Percentiles rank a stretch among this genome's conserved stretches.
Evolutionary conservation across 2,797 vertebrate genomes (phyloP).

Genomic region (Allobates femoralis): DNA sequence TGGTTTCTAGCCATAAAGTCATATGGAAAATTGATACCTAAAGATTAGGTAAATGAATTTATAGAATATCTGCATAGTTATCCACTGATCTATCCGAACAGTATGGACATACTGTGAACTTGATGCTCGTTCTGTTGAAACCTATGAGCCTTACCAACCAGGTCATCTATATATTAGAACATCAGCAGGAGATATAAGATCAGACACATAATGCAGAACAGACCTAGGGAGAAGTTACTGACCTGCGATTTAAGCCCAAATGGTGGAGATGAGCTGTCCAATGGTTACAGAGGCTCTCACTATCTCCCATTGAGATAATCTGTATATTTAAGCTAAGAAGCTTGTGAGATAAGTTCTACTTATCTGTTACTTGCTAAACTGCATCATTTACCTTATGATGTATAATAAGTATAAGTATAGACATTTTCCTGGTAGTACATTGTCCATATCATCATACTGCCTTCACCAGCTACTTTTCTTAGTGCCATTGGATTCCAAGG

Average conservation of each 20-base stretch:
- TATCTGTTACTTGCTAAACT: background rate
- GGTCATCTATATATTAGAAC: slow-evolving; percentile 9
- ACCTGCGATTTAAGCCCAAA: background rate
- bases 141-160: background rate
- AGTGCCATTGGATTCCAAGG: no score
- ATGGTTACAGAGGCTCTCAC: background rate
- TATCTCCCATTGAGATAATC: background rate
- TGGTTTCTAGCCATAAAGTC: background rate
- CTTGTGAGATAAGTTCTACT: background rate
- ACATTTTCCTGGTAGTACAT: no score
- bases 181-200: slow-evolving; percentile 8
- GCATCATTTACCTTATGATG: background rate
- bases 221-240: slow-evolving; percentile 14
- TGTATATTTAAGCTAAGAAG: background rate
- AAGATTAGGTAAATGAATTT: background rate
- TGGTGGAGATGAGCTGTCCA: background rate
- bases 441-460: no score
- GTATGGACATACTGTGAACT: background rate
- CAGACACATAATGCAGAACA: background rate
- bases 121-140: background rate
- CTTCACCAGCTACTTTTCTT: no score
- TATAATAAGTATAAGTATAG: no score
- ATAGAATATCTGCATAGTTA: background rate
- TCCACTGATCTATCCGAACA: background rate
- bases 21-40: background rate